Evolutionary conservation across 2,888 invertebrate genomes (phyloP).

Genomic region (Andrena marginata): DNA sequence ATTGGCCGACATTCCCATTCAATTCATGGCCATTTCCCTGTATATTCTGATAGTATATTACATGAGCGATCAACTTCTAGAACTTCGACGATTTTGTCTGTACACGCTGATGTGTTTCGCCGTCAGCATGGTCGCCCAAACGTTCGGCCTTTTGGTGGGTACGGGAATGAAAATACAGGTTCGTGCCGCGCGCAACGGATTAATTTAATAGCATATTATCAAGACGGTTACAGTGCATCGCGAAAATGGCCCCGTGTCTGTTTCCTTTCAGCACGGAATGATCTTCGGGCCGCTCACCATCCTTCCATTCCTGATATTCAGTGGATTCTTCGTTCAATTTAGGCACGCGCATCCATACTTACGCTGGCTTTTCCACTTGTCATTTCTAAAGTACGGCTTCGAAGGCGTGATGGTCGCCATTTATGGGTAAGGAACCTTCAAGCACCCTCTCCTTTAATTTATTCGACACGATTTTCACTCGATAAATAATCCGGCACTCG

Average conservation of each 20-base stretch:
- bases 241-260: not conserved
- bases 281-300: constrained; percentile 95
- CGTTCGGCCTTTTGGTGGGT: constrained; percentile 94
- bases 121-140: constrained; percentile 94
- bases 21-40: constrained; percentile 88
- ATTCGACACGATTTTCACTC: not conserved
- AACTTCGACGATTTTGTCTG: constrained; percentile 89
- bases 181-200: constrained; percentile 32
- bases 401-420: constrained; percentile 93
- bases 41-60: constrained; percentile 93
- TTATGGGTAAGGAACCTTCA: constrained; percentile 86
- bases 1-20: constrained; percentile 93
- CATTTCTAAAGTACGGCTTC: constrained; percentile 95
- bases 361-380: constrained; percentile 94
- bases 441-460: not conserved
- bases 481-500: too few relatives aligned
- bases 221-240: not conserved
- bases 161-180: constrained; percentile 93
- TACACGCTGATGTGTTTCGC: constrained; percentile 91
- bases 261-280: constrained; percentile 92
- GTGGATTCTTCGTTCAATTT: constrained; percentile 96
- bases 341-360: constrained; percentile 92
- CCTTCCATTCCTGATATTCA: constrained; percentile 95
- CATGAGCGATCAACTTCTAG: constrained; percentile 95
- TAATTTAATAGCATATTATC: not conserved